Conservation (phyloP, 2,113 vertebrate genomes). For the Protobothrops mucrosquamatus region DNA sequence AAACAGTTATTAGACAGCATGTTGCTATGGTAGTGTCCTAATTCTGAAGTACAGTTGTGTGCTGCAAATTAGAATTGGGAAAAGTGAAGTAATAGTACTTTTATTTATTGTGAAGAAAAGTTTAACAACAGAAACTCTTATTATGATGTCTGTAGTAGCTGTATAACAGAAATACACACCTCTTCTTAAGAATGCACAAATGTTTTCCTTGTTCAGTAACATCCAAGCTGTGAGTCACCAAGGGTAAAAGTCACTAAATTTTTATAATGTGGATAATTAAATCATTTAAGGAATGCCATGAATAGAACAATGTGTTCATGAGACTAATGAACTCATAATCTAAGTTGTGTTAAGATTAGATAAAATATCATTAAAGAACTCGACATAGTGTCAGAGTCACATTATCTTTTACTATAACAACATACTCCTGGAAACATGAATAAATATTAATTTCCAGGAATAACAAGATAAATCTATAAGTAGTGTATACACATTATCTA, state of each 20-base stretch:
- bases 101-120: background rate
- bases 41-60: background rate
- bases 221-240: background rate
- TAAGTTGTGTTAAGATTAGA: background rate
- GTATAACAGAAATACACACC: slow-evolving; percentile 7
- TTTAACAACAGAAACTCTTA: slow-evolving; percentile 1
- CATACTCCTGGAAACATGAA: background rate
- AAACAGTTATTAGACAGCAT: background rate
- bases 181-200: background rate
- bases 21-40: background rate
- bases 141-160: background rate
- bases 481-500: background rate
- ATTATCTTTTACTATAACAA: background rate
- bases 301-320: background rate
- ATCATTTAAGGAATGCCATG: background rate
- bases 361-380: background rate
- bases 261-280: slow-evolving; percentile 2
- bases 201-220: background rate
- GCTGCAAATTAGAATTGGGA: background rate
- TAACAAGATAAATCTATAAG: no score
- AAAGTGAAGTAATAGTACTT: background rate
- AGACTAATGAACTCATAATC: background rate
- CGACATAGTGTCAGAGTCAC: background rate
- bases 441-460: background rate
- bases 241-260: background rate